phyloP scores from a whole-genome alignment of 2,113 vertebrate species.

The Psittacara wagleri region DNA sequence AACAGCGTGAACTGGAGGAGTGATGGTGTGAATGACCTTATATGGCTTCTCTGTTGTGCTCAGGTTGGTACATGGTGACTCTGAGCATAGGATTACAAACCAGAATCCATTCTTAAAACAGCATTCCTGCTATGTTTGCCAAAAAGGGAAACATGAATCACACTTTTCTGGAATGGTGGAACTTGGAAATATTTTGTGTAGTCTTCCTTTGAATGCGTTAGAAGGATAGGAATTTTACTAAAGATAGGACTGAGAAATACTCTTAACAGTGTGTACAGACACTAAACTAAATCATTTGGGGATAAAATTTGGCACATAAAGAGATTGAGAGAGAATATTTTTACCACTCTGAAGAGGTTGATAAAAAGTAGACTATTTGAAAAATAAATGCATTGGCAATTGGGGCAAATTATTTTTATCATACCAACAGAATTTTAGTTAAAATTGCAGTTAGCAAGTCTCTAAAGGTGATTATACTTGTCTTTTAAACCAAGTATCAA shows the following conservation, averaged over 20 bases:
- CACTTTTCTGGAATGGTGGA: slow-evolving; percentile 6
- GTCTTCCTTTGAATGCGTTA: background rate
- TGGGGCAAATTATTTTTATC: background rate
- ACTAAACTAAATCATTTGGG: background rate
- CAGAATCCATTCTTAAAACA: slow-evolving; percentile 42
- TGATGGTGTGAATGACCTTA: background rate
- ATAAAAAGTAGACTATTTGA: background rate
- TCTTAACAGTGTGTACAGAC: background rate
- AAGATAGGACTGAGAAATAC: slow-evolving; percentile 9
- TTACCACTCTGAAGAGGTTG: background rate
- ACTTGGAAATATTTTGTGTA: slow-evolving; percentile 5
- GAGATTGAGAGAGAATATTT: background rate
- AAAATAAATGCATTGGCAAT: background rate
- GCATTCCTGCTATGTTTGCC: background rate
- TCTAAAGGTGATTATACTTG: background rate
- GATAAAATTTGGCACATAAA: background rate
- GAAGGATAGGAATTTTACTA: slow-evolving; percentile 20
- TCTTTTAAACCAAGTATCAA: background rate
- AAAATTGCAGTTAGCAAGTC: background rate
- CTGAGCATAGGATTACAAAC: background rate
- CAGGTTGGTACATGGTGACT: background rate
- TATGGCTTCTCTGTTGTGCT: slow-evolving; percentile 13
- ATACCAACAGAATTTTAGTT: background rate
- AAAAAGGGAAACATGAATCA: slow-evolving; percentile 28
- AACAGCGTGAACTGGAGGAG: background rate